Conservation (phyloP, 2,113 vertebrate genomes). For the Potamarius usumacintae region DNA sequence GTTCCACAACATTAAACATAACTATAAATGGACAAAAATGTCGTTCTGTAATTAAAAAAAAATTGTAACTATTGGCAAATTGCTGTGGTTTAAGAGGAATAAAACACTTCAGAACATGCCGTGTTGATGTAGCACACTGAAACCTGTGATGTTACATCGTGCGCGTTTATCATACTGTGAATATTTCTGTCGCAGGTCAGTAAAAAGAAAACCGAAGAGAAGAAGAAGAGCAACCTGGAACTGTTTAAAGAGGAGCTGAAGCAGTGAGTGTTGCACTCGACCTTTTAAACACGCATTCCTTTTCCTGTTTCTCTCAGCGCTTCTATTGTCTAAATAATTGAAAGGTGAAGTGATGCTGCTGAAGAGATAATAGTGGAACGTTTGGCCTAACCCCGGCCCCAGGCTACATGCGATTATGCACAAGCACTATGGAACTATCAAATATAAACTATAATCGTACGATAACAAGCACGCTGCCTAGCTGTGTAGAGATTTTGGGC, state of each 20-base stretch:
- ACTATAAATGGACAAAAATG: not conserved
- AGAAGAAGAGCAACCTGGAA: slow-evolving; percentile 81
- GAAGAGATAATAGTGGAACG: not conserved
- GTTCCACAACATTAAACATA: not conserved
- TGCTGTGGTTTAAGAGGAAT: not conserved
- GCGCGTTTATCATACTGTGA: not conserved
- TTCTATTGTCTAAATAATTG: not conserved
- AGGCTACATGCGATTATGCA: no score
- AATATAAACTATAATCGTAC: not conserved
- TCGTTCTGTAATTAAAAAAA: not conserved
- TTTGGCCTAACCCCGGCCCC: not conserved
- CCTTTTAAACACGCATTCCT: not conserved
- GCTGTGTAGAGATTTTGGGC: not conserved
- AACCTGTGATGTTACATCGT: not conserved
- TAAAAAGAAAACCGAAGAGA: slow-evolving; percentile 76
- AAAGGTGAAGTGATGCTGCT: not conserved
- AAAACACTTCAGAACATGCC: not conserved
- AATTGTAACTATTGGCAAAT: not conserved
- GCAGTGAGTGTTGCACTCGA: slow-evolving; percentile 62
- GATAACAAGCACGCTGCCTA: no score
- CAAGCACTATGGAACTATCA: not conserved
- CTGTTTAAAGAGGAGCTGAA: slow-evolving; percentile 81
- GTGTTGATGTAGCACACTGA: no score
- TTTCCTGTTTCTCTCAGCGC: not conserved
- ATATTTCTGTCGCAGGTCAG: slow-evolving; percentile 58